Percentiles rank a stretch among this genome's conserved stretches.
Evolutionary conservation across 2,113 vertebrate species (phyloP).

Genomic region (Mus pahari): DNA sequence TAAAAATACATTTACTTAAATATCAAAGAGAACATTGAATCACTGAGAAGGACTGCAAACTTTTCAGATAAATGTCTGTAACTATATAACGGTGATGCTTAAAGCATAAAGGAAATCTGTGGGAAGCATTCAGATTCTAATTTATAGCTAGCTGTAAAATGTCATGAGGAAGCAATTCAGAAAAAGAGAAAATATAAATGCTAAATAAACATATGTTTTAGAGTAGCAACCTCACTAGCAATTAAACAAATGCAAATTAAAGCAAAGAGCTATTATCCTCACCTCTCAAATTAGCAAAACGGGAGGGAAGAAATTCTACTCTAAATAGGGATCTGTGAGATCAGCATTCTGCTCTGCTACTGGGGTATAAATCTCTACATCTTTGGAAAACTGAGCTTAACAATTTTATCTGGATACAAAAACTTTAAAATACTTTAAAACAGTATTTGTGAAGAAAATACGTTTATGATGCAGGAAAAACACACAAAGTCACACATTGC

Average conservation of each 20-base stretch:
- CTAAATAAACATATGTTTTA: conserved; percentile 62
- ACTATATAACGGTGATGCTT: not conserved
- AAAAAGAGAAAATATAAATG: conserved; percentile 57
- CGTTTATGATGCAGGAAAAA: not conserved
- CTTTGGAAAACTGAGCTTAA: conserved; percentile 53
- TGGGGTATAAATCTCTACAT: conserved; percentile 53
- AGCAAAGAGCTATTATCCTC: conserved; percentile 68
- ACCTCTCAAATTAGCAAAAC: conserved; percentile 72
- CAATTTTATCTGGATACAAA: conserved; percentile 23
- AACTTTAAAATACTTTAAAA: conserved; percentile 55
- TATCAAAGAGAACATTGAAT: conserved; percentile 20
- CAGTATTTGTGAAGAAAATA: conserved; percentile 18
- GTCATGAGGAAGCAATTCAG: conserved; percentile 38
- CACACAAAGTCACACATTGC: not conserved
- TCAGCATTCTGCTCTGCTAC: conserved; percentile 20
- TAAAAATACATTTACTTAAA: not conserved
- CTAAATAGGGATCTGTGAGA: conserved; percentile 42
- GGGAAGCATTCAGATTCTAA: conserved; percentile 10
- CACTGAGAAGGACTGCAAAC: not conserved
- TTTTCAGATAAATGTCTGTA: not conserved
- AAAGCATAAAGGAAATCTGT: not conserved
- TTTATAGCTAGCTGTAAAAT: conserved; percentile 57
- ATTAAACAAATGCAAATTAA: conserved; percentile 75
- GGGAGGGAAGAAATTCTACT: not conserved
- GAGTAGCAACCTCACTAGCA: conserved; percentile 51